phyloP scores from a whole-genome alignment of 2,797 vertebrate genomes.

The Peromyscus eremicus region DNA sequence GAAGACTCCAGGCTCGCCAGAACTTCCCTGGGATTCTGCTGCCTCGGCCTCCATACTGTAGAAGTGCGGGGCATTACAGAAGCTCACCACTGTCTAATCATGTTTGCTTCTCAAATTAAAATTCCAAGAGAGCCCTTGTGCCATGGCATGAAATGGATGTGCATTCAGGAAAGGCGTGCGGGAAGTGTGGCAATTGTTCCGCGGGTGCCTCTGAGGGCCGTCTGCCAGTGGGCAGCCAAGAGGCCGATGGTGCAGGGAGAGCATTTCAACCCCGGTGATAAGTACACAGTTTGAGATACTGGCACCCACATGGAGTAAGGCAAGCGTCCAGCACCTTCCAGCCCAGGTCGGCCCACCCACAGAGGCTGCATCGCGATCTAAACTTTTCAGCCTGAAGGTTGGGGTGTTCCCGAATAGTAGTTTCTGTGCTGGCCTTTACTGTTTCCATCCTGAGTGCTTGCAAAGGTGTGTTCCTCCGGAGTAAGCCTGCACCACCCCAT shows the following conservation, averaged over 20 bases:
- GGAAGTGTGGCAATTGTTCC: not conserved
- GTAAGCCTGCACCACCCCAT: no score
- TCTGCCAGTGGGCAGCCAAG: not conserved
- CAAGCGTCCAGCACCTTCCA: not conserved
- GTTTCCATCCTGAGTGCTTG: not conserved
- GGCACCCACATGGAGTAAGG: not conserved
- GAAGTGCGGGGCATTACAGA: not conserved
- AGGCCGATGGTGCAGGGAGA: not conserved
- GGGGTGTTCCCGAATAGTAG: not conserved
- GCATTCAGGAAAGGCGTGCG: not conserved
- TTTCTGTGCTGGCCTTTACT: not conserved
- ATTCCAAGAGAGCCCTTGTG: not conserved
- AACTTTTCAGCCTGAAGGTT: not conserved
- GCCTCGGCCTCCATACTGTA: not conserved
- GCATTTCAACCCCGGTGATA: not conserved
- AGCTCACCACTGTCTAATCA: not conserved
- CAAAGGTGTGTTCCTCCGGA: not conserved
- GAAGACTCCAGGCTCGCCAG: not conserved
- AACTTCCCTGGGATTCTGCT: not conserved
- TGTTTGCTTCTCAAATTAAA: slow-evolving; percentile 16
- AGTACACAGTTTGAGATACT: not conserved
- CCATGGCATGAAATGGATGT: not conserved
- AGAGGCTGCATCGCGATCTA: not conserved
- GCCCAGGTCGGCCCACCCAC: not conserved
- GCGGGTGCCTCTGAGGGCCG: not conserved